Evolutionary conservation across 2,888 invertebrate species (phyloP).

Genomic region (Clistopyga incitator): DNA sequence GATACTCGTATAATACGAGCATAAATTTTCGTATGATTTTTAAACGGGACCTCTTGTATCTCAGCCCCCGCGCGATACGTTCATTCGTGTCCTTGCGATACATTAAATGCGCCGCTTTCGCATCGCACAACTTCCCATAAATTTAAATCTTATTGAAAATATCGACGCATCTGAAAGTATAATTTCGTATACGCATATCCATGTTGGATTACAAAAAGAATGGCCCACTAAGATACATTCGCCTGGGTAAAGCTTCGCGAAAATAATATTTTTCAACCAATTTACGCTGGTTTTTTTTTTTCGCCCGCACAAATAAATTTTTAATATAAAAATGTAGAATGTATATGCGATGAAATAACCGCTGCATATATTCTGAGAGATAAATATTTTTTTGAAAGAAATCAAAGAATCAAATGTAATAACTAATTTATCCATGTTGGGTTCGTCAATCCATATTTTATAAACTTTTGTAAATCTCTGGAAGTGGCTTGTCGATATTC

Average conservation of each 20-base stretch:
- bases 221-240: slow-evolving; percentile 4
- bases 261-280: not conserved
- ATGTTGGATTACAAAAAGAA: slow-evolving; percentile 35
- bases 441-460: no score
- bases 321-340: not conserved
- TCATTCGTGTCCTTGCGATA: slow-evolving; percentile 28
- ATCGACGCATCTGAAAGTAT: slow-evolving; percentile 44
- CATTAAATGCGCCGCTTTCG: slow-evolving; percentile 39
- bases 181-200: slow-evolving; percentile 17
- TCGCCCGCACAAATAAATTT: not conserved
- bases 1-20: slow-evolving; percentile 34
- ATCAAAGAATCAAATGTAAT: no score
- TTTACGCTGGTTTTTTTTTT: not conserved
- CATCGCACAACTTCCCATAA: slow-evolving; percentile 35
- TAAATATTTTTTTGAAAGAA: not conserved
- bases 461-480: no score
- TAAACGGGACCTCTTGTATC: slow-evolving; percentile 19
- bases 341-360: no score
- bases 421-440: no score
- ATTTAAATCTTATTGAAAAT: slow-evolving; percentile 49
- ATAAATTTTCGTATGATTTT: slow-evolving; percentile 48
- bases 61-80: slow-evolving; percentile 34
- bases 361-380: no score
- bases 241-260: no score
- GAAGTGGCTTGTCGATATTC: no score